phyloP scores from a whole-genome alignment of 2,888 invertebrate species.

The Notocelia uddmanniana region DNA sequence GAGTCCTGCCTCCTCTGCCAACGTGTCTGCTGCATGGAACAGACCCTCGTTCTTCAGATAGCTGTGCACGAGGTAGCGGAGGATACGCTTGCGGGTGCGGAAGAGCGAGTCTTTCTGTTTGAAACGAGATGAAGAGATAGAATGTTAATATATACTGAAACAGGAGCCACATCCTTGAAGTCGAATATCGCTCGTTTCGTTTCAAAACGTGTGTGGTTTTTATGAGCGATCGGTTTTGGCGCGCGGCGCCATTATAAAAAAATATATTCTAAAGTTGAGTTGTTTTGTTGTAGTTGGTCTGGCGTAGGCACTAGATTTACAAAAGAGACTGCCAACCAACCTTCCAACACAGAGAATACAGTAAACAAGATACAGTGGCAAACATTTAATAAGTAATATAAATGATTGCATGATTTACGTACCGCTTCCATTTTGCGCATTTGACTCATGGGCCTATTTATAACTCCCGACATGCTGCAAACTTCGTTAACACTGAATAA shows the following conservation, averaged over 20 bases:
- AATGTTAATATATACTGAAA: background rate
- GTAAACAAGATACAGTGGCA: background rate
- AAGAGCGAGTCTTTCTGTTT: slow-evolving; percentile 77
- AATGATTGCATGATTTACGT: slow-evolving; percentile 49
- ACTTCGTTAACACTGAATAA: background rate
- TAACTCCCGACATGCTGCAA: slow-evolving; percentile 61
- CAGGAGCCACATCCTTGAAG: too few relatives aligned
- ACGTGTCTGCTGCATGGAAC: slow-evolving; percentile 86
- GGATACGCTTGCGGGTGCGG: slow-evolving; percentile 74
- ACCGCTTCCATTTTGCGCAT: slow-evolving; percentile 76
- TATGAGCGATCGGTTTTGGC: too few relatives aligned
- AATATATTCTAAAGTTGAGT: too few relatives aligned
- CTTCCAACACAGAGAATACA: too few relatives aligned
- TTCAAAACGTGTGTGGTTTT: too few relatives aligned
- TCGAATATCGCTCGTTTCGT: too few relatives aligned
- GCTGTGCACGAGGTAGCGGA: slow-evolving; percentile 87
- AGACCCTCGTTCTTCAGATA: slow-evolving; percentile 89
- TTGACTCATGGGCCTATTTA: slow-evolving; percentile 73
- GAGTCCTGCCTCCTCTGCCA: slow-evolving; percentile 91
- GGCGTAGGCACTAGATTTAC: too few relatives aligned
- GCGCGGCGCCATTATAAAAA: too few relatives aligned
- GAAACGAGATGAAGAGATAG: background rate
- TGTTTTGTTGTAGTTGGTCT: too few relatives aligned
- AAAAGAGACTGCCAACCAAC: too few relatives aligned
- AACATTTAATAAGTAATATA: background rate